phyloP scores from a whole-genome alignment of 1,140 invertebrate genomes.

The Dendrolimus kikuchii region DNA sequence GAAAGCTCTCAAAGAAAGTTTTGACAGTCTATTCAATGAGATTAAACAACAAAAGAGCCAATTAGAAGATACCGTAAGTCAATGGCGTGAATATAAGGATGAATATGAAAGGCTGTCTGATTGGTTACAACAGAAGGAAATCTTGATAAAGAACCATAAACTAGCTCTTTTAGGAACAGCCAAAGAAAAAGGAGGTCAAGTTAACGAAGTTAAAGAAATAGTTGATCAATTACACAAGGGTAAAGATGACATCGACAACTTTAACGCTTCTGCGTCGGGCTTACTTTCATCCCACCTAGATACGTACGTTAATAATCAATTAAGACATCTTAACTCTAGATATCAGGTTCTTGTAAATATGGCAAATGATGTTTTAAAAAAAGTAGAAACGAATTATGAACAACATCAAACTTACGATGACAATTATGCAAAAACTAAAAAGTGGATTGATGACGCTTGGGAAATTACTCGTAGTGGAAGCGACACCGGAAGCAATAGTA shows the following conservation, averaged over 20 bases:
- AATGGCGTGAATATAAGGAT: conserved; percentile 93
- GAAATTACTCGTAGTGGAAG: conserved; percentile 87
- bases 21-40: conserved; percentile 88
- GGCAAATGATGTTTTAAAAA: conserved; percentile 93
- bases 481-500: conserved; percentile 84
- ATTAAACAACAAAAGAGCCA: conserved; percentile 89
- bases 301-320: conserved; percentile 92
- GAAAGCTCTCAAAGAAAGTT: conserved; percentile 85
- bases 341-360: conserved; percentile 93
- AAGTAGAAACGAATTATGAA: conserved; percentile 91
- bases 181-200: conserved; percentile 89
- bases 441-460: conserved; percentile 92
- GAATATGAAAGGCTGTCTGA: conserved; percentile 93
- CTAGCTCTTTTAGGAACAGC: conserved; percentile 86
- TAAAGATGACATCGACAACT: conserved; percentile 88
- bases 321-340: conserved; percentile 91
- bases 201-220: conserved; percentile 85
- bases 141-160: conserved; percentile 92
- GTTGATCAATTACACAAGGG: conserved; percentile 83
- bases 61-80: conserved; percentile 84
- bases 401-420: conserved; percentile 90
- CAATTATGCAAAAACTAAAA: conserved; percentile 84
- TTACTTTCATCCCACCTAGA: conserved; percentile 89
- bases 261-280: conserved; percentile 83
- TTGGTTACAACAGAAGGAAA: conserved; percentile 95